Evolutionary conservation across 2,888 invertebrate genomes (phyloP).

Genomic region (Caenorhabditis afra): DNA sequence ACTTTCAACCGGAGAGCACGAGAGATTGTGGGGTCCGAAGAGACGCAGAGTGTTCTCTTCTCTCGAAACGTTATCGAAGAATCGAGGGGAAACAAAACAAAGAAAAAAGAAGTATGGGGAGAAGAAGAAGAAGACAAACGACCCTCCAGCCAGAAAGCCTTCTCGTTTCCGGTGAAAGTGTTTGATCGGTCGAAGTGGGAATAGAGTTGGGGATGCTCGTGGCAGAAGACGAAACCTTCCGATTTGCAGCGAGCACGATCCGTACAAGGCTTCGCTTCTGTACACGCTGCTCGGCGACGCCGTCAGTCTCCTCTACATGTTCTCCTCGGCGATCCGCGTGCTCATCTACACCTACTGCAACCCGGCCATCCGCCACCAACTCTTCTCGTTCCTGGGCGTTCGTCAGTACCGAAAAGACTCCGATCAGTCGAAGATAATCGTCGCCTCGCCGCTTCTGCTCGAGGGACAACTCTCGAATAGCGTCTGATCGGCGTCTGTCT

Average conservation of each 20-base stretch:
- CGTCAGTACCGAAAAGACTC: slow-evolving; percentile 42
- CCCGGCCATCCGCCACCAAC: slow-evolving; percentile 56
- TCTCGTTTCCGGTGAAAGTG: too few relatives aligned
- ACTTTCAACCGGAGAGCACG: not conserved
- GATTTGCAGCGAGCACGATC: slow-evolving; percentile 65
- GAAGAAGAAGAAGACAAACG: too few relatives aligned
- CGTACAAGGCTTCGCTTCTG: slow-evolving; percentile 69
- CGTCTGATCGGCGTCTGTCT: slow-evolving; percentile 1
- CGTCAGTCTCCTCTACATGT: slow-evolving; percentile 70
- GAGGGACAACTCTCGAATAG: slow-evolving; percentile 43
- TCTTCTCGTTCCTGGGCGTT: slow-evolving; percentile 37
- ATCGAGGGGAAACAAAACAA: not conserved
- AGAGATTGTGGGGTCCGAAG: not conserved
- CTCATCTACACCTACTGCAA: slow-evolving; percentile 74
- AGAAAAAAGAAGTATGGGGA: not conserved
- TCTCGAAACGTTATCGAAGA: not conserved
- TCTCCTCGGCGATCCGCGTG: slow-evolving; percentile 70
- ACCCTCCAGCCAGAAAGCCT: too few relatives aligned
- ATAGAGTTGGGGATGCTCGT: not conserved
- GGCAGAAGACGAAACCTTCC: too few relatives aligned
- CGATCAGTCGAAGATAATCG: slow-evolving; percentile 43
- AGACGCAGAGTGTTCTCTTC: not conserved
- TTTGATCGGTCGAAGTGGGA: too few relatives aligned
- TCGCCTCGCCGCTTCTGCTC: slow-evolving; percentile 31
- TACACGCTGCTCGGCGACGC: slow-evolving; percentile 74